Percentiles rank a stretch among this genome's conserved stretches.
Conservation (phyloP, 2,113 vertebrate genomes). For the Neotoma lepida region DNA sequence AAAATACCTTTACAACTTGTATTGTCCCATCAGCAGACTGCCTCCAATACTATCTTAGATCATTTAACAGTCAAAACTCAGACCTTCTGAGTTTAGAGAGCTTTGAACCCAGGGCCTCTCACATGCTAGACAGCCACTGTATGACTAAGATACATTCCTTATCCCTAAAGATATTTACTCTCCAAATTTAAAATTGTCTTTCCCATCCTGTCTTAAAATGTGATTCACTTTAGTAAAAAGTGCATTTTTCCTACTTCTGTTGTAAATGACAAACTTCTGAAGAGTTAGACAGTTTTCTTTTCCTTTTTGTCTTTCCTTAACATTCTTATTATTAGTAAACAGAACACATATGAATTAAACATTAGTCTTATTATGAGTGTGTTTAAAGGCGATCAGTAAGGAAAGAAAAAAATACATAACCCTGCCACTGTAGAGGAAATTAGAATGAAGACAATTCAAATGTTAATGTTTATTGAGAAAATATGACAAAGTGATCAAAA, state of each 20-base stretch:
- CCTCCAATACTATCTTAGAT: conserved; percentile 1
- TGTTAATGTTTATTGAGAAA: conserved; percentile 61
- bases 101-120: not conserved
- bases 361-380: conserved; percentile 67
- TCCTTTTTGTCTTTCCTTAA: conserved; percentile 51
- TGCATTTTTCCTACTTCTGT: conserved; percentile 27
- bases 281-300: conserved; percentile 41
- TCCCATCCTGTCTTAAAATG: conserved; percentile 46
- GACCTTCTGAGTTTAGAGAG: conserved; percentile 11
- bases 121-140: not conserved
- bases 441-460: conserved; percentile 54
- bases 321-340: conserved; percentile 56
- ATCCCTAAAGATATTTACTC: not conserved
- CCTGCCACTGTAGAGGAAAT: conserved; percentile 45
- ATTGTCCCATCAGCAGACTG: not conserved
- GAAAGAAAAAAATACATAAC: conserved; percentile 42
- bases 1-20: not conserved
- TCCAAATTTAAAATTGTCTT: conserved; percentile 8
- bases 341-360: conserved; percentile 66
- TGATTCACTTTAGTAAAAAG: conserved; percentile 16
- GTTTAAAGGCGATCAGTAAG: conserved; percentile 60
- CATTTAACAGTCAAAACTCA: conserved; percentile 16
- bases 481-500: conserved; percentile 58
- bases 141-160: not conserved
- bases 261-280: conserved; percentile 44